Percentiles rank a stretch among this genome's conserved stretches.
phyloP scores from a whole-genome alignment of 2,888 invertebrate species.

The Metallyticus violacea region DNA sequence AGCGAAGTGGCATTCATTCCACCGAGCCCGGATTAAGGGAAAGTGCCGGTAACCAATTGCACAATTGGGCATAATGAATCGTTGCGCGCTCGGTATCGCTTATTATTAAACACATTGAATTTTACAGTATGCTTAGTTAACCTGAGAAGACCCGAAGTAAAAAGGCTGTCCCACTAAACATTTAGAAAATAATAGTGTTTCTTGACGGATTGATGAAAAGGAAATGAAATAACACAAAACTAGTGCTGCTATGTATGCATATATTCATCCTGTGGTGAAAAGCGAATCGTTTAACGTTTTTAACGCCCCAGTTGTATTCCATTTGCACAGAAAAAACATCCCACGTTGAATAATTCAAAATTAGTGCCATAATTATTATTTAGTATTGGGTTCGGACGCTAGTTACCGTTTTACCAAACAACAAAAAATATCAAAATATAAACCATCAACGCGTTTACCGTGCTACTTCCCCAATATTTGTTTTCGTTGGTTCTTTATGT shows the following conservation, averaged over 20 bases:
- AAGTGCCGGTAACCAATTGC: too few relatives aligned
- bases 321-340: neutral
- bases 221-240: neutral
- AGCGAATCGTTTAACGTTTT: neutral
- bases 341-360: neutral
- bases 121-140: too few relatives aligned
- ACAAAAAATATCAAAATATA: neutral
- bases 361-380: neutral
- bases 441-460: neutral
- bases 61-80: too few relatives aligned
- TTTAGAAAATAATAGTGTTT: too few relatives aligned
- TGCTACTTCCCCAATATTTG: neutral
- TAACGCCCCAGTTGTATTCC: neutral
- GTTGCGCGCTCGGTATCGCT: too few relatives aligned
- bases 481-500: neutral
- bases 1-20: too few relatives aligned
- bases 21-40: too few relatives aligned
- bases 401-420: neutral
- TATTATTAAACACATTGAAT: too few relatives aligned
- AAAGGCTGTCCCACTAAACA: too few relatives aligned
- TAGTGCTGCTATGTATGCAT: neutral
- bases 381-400: neutral
- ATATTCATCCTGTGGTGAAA: neutral
- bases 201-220: too few relatives aligned
- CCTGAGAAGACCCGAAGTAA: too few relatives aligned